Base-by-base conservation (phyloP, 2,797 vertebrate species). In the Sebastes paucispinis region DNA sequence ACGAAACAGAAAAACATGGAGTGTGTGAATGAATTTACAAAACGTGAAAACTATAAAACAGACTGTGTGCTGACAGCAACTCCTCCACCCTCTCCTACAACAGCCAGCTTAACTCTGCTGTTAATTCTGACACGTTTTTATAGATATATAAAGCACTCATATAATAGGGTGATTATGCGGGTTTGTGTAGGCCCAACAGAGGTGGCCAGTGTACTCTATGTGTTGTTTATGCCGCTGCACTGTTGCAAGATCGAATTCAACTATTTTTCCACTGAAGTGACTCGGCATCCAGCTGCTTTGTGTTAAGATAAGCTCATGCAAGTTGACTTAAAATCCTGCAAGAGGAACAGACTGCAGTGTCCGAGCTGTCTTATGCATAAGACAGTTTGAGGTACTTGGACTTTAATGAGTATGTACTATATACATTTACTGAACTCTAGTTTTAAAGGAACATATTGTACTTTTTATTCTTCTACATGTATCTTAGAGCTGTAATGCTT, bases 251-350 rank as follows among this genome's bases (percentile, higher is more conserved):
- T 65, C 29, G 1, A 73, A 68, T 75, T 60, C 50, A 66, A 59
- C 60, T 18, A n/a, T 73, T 32, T 59, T 76, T 63, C 58, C 70
- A 76, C 70, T 52, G 55, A 27, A 82, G 75, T 68, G 74, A 80
- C 57, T 82, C 57, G 3, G 68, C 74, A 60, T 75, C 63, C 89
- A 90, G 86, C 86, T 91, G 90, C 67, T 91, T 91, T 2, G 59
- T 50, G 80, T 92, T 91, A 90, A 82, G 82, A 74, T 43, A 47
- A 63, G 13, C 43, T 83, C 55, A 43, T 39, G 71, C 69, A 62
- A 75, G 78, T 78, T 58, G 43, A 71, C 59, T 78, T 69, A 7
- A 62, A 77, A 63, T 55, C 59, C 68, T 39, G 6, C 16, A 47
- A 47, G 27, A 18, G 65, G 69, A 31, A 66, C 54, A 34, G 59